phyloP scores from a whole-genome alignment of 30 jellyfish, hydroid and myxozoan species.

The Aurelia sp. region DNA sequence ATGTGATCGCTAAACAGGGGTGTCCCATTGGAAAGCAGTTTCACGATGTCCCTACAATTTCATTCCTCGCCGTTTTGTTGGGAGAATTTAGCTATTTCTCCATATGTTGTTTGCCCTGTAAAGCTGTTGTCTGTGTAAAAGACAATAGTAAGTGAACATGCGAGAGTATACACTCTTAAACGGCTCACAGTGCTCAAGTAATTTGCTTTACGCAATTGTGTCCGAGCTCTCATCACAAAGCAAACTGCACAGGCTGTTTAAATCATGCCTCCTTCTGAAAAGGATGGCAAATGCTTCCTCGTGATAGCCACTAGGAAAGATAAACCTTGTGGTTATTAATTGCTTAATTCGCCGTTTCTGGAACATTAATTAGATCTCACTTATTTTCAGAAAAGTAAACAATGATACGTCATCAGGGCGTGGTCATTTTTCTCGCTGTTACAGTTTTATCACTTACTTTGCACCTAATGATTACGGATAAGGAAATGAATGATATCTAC shows the following conservation, averaged over 20 bases:
- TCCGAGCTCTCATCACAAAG: constrained; percentile 48
- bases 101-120: constrained; percentile 81
- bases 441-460: background rate
- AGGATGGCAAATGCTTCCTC: constrained; percentile 63
- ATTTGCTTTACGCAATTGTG: constrained; percentile 47
- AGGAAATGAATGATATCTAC: background rate
- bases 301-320: constrained; percentile 45
- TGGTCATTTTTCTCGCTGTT: constrained; percentile 12
- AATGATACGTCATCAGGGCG: constrained; percentile 53
- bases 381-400: background rate
- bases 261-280: constrained; percentile 44
- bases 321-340: constrained; percentile 57
- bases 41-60: constrained; percentile 60
- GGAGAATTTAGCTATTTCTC: constrained; percentile 76
- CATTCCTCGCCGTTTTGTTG: constrained; percentile 88
- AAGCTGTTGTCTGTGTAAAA: constrained; percentile 68
- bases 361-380: constrained; percentile 1
- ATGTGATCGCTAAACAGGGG: constrained; percentile 55
- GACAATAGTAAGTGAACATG: constrained; percentile 71
- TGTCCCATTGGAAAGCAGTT: constrained; percentile 39
- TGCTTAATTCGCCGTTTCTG: constrained; percentile 44
- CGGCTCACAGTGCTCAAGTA: constrained; percentile 70
- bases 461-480: background rate
- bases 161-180: constrained; percentile 51
- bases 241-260: constrained; percentile 80